These are phyloP conservation scores for Picus viridis DNA, from an alignment of 2,797 vertebrate genomes.

Conservation along the genomic window DNA sequence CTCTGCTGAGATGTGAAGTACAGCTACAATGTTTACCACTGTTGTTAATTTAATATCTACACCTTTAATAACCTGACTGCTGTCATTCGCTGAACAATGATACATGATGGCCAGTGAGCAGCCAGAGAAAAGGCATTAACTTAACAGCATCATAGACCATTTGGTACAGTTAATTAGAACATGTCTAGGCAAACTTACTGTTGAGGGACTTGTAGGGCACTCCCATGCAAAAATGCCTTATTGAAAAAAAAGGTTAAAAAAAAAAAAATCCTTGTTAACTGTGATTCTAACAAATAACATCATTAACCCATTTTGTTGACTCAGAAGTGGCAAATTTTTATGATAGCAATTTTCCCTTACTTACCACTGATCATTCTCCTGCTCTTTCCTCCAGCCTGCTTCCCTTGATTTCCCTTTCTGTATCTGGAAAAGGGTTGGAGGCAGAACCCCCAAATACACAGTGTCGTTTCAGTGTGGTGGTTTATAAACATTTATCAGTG, in stretches of 20 bases:
- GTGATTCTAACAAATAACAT: slow-evolving; percentile 45
- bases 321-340: slow-evolving; percentile 15
- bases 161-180: slow-evolving; percentile 77
- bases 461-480: neutral
- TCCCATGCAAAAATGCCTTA: slow-evolving; percentile 50
- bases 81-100: slow-evolving; percentile 84
- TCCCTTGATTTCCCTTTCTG: neutral
- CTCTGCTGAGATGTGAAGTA: slow-evolving; percentile 83
- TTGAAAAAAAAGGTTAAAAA: slow-evolving; percentile 58
- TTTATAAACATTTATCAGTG: neutral
- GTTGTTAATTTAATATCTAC: slow-evolving; percentile 90
- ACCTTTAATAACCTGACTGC: slow-evolving; percentile 87
- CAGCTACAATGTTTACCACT: slow-evolving; percentile 87
- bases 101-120: slow-evolving; percentile 80
- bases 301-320: slow-evolving; percentile 37
- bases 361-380: neutral
- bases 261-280: slow-evolving; percentile 7
- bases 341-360: neutral
- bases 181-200: slow-evolving; percentile 64
- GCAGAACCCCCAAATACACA: neutral
- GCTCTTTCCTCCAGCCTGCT: neutral
- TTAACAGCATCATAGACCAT: slow-evolving; percentile 66
- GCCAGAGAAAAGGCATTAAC: slow-evolving; percentile 78
- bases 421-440: neutral
- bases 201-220: slow-evolving; percentile 51